Evolutionary conservation across 2,797 vertebrate genomes (phyloP).

Genomic region (Perdix hodgsoniae): DNA sequence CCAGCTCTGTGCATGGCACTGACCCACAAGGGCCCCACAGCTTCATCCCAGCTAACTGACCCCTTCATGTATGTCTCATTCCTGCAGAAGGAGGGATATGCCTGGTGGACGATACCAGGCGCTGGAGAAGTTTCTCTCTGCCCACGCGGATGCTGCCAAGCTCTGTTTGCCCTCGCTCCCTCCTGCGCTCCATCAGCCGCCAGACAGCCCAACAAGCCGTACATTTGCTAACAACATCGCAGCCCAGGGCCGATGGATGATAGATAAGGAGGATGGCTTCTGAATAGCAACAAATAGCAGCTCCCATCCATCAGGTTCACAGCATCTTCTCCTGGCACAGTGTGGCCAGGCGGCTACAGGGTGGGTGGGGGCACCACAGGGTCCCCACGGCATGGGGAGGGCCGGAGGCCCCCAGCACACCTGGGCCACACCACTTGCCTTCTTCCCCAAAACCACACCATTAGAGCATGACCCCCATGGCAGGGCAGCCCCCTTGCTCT

Average conservation of each 20-base stretch:
- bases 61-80: neutral
- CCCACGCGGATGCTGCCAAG: neutral
- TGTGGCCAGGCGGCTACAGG: neutral
- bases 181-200: neutral
- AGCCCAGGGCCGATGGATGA: rapidly evolving
- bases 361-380: neutral
- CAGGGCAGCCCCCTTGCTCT: neutral
- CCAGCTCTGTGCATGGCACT: neutral
- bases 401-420: rapidly evolving
- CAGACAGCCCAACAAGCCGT: rapidly evolving
- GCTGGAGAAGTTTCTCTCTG: neutral
- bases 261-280: rapidly evolving
- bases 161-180: neutral
- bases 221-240: neutral
- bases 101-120: rapidly evolving
- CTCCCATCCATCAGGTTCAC: neutral
- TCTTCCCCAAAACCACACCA: neutral
- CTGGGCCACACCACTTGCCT: neutral
- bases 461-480: neutral
- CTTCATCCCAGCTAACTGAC: neutral
- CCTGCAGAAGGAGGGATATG: rapidly evolving
- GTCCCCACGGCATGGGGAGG: rapidly evolving
- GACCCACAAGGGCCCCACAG: neutral
- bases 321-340: neutral
- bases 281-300: neutral